These are phyloP conservation scores for Aeoliscus strigatus DNA, from an alignment of 2,797 vertebrate genomes.

Conservation along the genomic window DNA sequence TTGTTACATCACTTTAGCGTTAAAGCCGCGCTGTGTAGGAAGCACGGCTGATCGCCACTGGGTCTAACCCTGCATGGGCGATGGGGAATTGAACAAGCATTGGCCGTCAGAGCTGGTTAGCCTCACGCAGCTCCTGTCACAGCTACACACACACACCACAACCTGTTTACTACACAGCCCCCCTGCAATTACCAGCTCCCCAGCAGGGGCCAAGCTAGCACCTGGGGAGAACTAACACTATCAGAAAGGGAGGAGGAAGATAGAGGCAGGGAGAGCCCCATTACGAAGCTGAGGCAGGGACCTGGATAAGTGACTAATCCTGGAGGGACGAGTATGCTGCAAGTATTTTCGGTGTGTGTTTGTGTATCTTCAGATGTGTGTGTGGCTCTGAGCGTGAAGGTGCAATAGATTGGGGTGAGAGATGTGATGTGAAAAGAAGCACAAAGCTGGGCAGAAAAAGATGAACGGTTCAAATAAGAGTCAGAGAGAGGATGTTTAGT, in stretches of 20 bases:
- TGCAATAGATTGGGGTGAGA: constrained; percentile 1
- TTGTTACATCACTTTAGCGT: constrained; percentile 58
- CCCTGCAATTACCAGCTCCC: constrained; percentile 68
- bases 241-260: constrained; percentile 19
- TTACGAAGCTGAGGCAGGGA: constrained; percentile 40
- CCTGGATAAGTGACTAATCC: constrained; percentile 36
- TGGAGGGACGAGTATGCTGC: constrained; percentile 22
- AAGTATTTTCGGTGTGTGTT: constrained; percentile 7
- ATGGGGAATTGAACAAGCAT: constrained; percentile 77
- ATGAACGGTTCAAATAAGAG: constrained; percentile 3
- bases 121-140: constrained; percentile 65
- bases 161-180: constrained; percentile 67
- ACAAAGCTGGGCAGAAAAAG: constrained; percentile 10
- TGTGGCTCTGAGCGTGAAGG: neutral
- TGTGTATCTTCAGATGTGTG: neutral
- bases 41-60: constrained; percentile 38
- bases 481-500: constrained; percentile 35
- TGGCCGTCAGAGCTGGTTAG: constrained; percentile 74
- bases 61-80: constrained; percentile 42
- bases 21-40: constrained; percentile 44
- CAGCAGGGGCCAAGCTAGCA: constrained; percentile 32
- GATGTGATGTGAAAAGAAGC: constrained; percentile 1
- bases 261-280: constrained; percentile 15
- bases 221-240: constrained; percentile 52
- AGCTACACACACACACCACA: constrained; percentile 61